These are phyloP conservation scores for Cygnus olor DNA, from an alignment of 2,797 vertebrate genomes.

Conservation along the genomic window DNA sequence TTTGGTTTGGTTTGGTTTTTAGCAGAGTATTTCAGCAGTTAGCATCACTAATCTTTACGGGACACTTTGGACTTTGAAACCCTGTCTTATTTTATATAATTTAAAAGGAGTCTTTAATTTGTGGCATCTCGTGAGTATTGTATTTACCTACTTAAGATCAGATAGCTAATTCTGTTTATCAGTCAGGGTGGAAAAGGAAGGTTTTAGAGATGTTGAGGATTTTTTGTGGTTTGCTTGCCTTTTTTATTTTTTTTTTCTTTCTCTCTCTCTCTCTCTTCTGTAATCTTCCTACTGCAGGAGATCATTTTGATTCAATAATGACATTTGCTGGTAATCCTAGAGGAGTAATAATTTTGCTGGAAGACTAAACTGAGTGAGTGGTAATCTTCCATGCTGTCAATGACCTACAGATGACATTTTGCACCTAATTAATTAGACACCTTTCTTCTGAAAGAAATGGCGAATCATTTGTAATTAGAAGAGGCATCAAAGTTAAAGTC, in stretches of 20 bases:
- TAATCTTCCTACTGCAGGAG: constrained; percentile 59
- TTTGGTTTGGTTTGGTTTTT: not conserved
- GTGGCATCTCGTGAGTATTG: not conserved
- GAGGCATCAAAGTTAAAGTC: constrained; percentile 72
- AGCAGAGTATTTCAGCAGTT: not conserved
- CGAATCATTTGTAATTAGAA: constrained; percentile 79
- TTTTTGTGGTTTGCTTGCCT: too few species aligned
- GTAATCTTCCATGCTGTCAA: constrained; percentile 76
- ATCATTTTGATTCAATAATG: constrained; percentile 72
- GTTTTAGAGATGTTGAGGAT: not conserved
- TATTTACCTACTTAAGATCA: constrained; percentile 52
- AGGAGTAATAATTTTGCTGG: constrained; percentile 73
- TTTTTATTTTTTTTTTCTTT: not conserved
- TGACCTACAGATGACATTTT: constrained; percentile 85
- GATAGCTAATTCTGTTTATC: constrained; percentile 22
- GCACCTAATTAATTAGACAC: constrained; percentile 80
- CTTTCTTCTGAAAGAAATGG: constrained; percentile 76
- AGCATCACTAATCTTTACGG: not conserved
- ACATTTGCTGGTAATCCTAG: constrained; percentile 77
- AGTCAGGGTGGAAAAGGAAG: constrained; percentile 24
- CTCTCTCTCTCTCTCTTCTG: constrained; percentile 5
- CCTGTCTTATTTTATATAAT: constrained; percentile 14
- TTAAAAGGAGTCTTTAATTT: constrained; percentile 35
- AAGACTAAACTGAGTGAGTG: constrained; percentile 65
- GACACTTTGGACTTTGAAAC: not conserved